Percentiles rank a stretch among this genome's conserved stretches.
These are phyloP conservation scores for Syndactyla subalaris DNA, from an alignment of 2,797 vertebrate genomes.

Conservation along the genomic window DNA sequence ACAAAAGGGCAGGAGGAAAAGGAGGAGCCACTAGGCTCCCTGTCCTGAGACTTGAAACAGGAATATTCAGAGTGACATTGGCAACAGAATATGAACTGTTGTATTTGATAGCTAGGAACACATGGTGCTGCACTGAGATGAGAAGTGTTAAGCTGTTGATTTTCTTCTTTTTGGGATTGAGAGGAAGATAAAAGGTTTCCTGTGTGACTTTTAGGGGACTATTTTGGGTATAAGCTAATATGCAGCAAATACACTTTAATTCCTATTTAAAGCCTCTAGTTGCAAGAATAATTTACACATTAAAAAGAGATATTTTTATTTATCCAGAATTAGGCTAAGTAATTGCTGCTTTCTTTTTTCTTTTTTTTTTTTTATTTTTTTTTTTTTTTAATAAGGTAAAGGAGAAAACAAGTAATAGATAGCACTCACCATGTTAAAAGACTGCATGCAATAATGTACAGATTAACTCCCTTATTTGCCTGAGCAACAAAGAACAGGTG, in stretches of 20 bases:
- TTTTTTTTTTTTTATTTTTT: background rate
- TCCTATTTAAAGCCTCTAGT: background rate
- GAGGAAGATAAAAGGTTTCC: background rate
- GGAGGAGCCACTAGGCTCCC: background rate
- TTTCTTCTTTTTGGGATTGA: background rate
- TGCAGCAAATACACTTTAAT: background rate
- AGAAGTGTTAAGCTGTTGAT: background rate
- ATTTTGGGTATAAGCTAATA: background rate
- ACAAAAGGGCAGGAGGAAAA: background rate
- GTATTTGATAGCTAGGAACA: background rate
- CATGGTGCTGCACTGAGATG: rapidly evolving
- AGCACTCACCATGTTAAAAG: background rate
- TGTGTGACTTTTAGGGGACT: background rate
- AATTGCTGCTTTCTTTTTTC: background rate
- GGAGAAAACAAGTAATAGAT: background rate
- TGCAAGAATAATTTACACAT: background rate
- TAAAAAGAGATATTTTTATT: background rate
- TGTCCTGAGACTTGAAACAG: background rate
- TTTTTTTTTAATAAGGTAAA: background rate
- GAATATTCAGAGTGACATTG: background rate
- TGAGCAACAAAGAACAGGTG: background rate
- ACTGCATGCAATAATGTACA: background rate
- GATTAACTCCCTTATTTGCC: background rate
- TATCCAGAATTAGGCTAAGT: background rate
- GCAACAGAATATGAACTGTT: background rate